phyloP scores from a whole-genome alignment of 92 coral and sea anemone species.

The Desmophyllum pertusum region DNA sequence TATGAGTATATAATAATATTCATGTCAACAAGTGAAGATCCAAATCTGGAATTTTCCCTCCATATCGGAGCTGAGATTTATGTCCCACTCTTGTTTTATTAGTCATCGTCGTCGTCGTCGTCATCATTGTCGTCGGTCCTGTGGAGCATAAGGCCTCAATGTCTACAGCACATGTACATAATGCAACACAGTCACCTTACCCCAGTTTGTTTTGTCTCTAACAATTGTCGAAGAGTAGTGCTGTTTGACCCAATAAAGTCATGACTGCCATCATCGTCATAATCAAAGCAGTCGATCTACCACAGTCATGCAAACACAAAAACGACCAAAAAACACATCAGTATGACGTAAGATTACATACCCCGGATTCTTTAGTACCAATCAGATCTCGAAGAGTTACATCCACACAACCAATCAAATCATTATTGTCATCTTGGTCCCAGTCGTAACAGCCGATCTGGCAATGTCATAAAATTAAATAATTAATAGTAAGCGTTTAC shows the following conservation, averaged over 20 bases:
- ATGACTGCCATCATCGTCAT: slow-evolving; percentile 86
- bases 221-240: slow-evolving; percentile 60
- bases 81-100: no score
- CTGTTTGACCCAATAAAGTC: slow-evolving; percentile 77
- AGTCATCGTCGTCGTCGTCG: no score
- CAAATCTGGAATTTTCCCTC: no score
- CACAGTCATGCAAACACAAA: slow-evolving; percentile 38
- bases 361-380: slow-evolving; percentile 83
- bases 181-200: slow-evolving; percentile 56
- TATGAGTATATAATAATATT: no score
- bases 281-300: slow-evolving; percentile 87
- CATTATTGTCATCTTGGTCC: slow-evolving; percentile 91
- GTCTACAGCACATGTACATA: no score
- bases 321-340: slow-evolving; percentile 1
- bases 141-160: no score
- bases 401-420: slow-evolving; percentile 89
- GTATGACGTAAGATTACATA: slow-evolving; percentile 64
- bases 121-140: no score
- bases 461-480: not conserved
- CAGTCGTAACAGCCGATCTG: slow-evolving; percentile 90
- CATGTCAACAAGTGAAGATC: no score
- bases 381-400: slow-evolving; percentile 73
- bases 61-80: no score
- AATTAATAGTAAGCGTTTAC: no score
- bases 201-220: slow-evolving; percentile 68